Evolutionary conservation across 2,888 invertebrate species (phyloP).

Genomic region (Aricia artaxerxes): DNA sequence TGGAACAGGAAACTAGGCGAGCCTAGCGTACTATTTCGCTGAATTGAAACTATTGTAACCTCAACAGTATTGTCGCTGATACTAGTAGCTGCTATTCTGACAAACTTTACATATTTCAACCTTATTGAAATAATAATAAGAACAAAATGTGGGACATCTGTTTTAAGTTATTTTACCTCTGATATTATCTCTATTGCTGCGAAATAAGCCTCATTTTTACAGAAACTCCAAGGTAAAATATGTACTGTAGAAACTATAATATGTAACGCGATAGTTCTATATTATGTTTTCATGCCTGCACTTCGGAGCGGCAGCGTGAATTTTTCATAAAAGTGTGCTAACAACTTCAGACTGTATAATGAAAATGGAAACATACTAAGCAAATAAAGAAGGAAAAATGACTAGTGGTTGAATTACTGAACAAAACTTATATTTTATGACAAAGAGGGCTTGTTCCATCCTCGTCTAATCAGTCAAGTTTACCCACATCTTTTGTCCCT

Average conservation of each 20-base stretch:
- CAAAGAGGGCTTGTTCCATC: no score
- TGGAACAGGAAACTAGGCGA: slow-evolving; percentile 19
- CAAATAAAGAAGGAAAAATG: background rate
- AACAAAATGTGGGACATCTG: background rate
- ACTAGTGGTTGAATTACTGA: no score
- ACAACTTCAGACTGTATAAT: background rate
- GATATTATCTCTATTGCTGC: background rate
- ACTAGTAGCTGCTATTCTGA: background rate
- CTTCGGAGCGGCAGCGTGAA: background rate
- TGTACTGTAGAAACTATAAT: background rate
- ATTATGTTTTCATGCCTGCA: background rate
- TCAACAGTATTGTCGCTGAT: background rate
- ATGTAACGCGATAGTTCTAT: background rate
- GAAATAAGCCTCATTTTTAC: background rate
- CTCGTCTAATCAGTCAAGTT: no score
- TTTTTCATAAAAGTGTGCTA: background rate
- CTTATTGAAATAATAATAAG: background rate
- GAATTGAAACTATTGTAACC: background rate
- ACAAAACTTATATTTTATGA: no score
- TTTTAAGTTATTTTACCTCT: background rate
- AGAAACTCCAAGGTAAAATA: background rate
- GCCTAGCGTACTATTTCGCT: background rate
- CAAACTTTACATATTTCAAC: background rate
- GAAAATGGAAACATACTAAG: background rate
- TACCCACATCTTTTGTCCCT: no score